Base-by-base conservation (phyloP, 1,140 invertebrate species). In the Tribolium madens region DNA sequence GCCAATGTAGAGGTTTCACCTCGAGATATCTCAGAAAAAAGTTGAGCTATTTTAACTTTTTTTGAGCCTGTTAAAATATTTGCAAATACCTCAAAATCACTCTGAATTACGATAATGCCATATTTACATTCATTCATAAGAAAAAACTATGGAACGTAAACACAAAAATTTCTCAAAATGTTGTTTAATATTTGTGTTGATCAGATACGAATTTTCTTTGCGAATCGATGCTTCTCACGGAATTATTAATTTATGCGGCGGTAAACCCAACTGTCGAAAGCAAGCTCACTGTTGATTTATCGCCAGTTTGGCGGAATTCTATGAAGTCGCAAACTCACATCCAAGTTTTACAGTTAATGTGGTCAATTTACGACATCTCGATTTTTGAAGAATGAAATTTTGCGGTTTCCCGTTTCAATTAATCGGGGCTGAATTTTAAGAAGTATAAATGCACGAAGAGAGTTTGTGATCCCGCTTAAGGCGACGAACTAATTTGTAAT, bases 161-260 rank as follows among this genome's bases (percentile, higher is more conserved):
- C n/a, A n/a, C n/a, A n/a, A n/a, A n/a, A n/a, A n/a, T n/a, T n/a
- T n/a, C n/a, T n/a, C n/a, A n/a, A n/a, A n/a, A n/a, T n/a, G n/a
- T n/a, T n/a, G n/a, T 75, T 64, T 75, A 75, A 75, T 75, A 75
- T 75, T 75, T 75, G 73, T 75, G 68, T 75, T 75, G 73, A 75
- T 75, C 64, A 14, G 57, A 64, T 64, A 33, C 10, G 57, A 26
- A 26, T 64, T 64, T 64, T 64, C 36, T 64, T 64, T 64, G 57
- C 57, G 57, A 33, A 64, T 64, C 57, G 36, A 64, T 64, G 26
- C 21, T 26, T 64, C 57, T 64, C 31, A 14, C 14, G 57, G 57
- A 64, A 69, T 76, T 64, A 76, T 46, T 70, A 76, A 76, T 76
- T 76, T 76, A 76, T 76, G 74, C 74, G 70, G 74, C 68, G 74